Evolutionary conservation across 1,140 invertebrate species (phyloP).

Genomic region (Xylocopa sonorina): DNA sequence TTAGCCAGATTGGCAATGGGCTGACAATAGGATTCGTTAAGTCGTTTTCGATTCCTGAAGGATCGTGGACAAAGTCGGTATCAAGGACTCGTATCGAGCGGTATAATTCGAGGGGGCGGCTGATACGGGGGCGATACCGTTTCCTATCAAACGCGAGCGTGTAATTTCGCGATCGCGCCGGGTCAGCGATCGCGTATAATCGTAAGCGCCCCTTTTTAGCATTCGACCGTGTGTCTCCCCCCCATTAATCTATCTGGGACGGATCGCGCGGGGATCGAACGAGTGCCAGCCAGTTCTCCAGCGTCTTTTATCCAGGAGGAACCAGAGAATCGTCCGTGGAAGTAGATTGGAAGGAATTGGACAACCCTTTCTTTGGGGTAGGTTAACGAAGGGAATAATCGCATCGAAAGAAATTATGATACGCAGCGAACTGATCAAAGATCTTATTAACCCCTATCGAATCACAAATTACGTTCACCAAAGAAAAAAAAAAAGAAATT

Average conservation of each 20-base stretch:
- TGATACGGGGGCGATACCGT: slow-evolving; percentile 25
- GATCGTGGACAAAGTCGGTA: slow-evolving; percentile 53
- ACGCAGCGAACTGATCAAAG: too few relatives aligned
- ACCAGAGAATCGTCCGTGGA: not conserved
- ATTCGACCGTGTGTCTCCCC: slow-evolving; percentile 30
- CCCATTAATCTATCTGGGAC: slow-evolving; percentile 14
- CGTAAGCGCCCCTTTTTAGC: slow-evolving; percentile 37
- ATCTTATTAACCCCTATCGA: too few relatives aligned
- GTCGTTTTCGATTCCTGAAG: slow-evolving; percentile 46
- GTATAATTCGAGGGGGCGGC: slow-evolving; percentile 25
- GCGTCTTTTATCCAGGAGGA: not conserved
- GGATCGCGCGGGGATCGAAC: not conserved
- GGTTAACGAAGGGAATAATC: not conserved
- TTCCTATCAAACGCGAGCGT: slow-evolving; percentile 53
- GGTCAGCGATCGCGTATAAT: slow-evolving; percentile 47
- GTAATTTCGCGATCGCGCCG: slow-evolving; percentile 47
- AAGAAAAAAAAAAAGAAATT: too few relatives aligned
- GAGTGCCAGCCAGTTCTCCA: too few relatives aligned
- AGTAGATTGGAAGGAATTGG: not conserved
- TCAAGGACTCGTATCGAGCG: slow-evolving; percentile 22
- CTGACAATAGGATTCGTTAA: too few relatives aligned
- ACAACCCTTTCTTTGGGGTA: not conserved
- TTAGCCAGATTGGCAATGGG: too few relatives aligned
- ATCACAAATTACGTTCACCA: too few relatives aligned
- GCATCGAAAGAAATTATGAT: not conserved